phyloP scores from a whole-genome alignment of 2,888 invertebrate genomes.

The Drosophila prolongata region DNA sequence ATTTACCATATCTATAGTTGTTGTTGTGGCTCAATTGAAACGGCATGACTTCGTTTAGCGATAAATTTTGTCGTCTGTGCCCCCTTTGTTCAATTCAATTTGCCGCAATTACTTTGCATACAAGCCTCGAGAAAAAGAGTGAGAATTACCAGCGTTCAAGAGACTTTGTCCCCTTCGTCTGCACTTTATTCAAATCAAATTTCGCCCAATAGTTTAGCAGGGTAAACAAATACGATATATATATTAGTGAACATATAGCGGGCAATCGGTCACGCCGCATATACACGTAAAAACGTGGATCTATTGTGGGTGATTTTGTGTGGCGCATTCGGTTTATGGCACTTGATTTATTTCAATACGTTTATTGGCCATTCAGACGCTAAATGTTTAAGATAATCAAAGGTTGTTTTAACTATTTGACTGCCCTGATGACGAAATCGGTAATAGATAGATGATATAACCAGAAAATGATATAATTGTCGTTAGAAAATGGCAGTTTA shows the following conservation, averaged over 20 bases:
- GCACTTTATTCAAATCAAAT: conserved; percentile 67
- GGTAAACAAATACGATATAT: conserved; percentile 56
- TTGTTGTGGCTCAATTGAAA: conserved; percentile 72
- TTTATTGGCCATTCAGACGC: conserved; percentile 28
- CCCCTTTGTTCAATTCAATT: conserved; percentile 69
- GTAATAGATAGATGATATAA: conserved; percentile 1
- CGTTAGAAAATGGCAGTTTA: background rate
- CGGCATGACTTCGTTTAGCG: conserved; percentile 82
- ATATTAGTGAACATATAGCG: conserved; percentile 11
- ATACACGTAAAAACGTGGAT: conserved; percentile 3
- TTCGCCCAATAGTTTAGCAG: conserved; percentile 63
- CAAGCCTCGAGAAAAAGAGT: conserved; percentile 10
- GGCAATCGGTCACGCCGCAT: conserved; percentile 7
- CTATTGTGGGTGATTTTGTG: conserved; percentile 20
- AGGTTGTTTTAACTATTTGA: background rate
- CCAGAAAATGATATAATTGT: conserved; percentile 3
- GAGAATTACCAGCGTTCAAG: conserved; percentile 5
- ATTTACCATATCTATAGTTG: conserved; percentile 20
- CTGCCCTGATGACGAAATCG: conserved; percentile 5
- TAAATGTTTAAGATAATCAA: conserved; percentile 6
- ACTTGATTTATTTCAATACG: conserved; percentile 30
- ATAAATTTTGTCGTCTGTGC: conserved; percentile 60
- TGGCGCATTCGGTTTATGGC: conserved; percentile 25
- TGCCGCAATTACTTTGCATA: conserved; percentile 76
- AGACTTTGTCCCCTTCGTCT: conserved; percentile 31